A percentile compares a stretch with the other conserved stretches of the same genome.
These are phyloP conservation scores for Allenopithecus nigroviridis DNA, from an alignment of 2,797 vertebrate species.

Conservation along the genomic window DNA sequence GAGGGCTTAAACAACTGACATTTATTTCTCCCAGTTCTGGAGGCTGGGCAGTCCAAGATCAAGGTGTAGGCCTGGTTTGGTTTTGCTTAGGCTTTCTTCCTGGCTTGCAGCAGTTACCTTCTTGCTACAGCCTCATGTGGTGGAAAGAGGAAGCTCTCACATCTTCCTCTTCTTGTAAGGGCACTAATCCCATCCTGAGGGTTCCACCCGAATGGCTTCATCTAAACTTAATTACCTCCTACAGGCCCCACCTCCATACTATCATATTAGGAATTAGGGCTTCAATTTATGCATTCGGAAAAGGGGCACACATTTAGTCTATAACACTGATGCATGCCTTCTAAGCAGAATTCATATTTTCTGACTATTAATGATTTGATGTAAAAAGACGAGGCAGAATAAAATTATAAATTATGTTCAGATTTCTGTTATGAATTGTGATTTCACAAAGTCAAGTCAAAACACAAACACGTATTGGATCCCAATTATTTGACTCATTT, in stretches of 20 bases:
- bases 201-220: background rate
- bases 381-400: background rate
- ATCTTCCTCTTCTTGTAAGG: background rate
- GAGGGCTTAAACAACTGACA: background rate
- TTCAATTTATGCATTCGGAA: background rate
- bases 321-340: background rate
- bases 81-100: background rate
- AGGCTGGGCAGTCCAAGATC: background rate
- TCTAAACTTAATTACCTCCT: background rate
- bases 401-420: background rate
- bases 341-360: background rate
- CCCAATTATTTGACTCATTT: background rate
- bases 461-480: background rate
- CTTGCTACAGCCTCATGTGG: background rate
- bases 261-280: background rate
- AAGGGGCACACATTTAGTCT: background rate
- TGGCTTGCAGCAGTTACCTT: background rate
- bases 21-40: background rate
- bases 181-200: background rate
- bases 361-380: slow-evolving; percentile 19
- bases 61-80: background rate
- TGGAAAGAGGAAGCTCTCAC: too few species aligned
- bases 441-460: slow-evolving; percentile 12
- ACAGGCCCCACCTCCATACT: background rate
- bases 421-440: background rate